Conservation (phyloP, 2,113 vertebrate genomes). For the Ibidorhyncha struthersii region DNA sequence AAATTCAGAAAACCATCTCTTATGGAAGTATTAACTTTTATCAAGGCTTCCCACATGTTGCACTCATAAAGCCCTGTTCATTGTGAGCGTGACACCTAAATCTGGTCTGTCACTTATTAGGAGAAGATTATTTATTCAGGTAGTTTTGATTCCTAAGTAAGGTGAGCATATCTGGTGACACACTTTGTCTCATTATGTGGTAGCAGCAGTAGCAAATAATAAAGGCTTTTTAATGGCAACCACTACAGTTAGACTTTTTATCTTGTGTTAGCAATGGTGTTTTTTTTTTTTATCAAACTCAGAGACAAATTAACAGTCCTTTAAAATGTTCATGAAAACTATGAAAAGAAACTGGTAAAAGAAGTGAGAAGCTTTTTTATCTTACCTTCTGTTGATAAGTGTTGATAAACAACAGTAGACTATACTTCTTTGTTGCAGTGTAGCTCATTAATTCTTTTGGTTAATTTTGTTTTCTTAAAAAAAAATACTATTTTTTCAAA, state of each 20-base stretch:
- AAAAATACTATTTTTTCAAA: neutral
- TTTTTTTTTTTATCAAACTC: neutral
- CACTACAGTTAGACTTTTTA: conserved; percentile 2
- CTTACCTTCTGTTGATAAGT: neutral
- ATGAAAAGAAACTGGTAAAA: neutral
- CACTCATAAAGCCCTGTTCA: neutral
- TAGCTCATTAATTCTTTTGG: conserved; percentile 3
- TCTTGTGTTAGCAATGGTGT: neutral
- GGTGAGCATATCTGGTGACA: neutral
- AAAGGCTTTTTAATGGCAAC: neutral
- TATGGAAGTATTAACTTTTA: neutral
- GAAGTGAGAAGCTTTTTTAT: neutral
- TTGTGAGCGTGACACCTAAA: neutral
- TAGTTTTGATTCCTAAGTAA: neutral
- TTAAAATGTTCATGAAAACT: neutral
- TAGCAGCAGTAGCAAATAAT: neutral
- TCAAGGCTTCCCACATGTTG: neutral
- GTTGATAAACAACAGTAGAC: neutral
- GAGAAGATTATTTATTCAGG: neutral
- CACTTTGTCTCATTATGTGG: neutral
- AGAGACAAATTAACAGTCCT: neutral
- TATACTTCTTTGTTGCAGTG: neutral
- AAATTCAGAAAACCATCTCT: neutral
- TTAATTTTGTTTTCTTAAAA: neutral
- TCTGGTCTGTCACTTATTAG: neutral